phyloP scores from a whole-genome alignment of 2,888 invertebrate genomes.

The Acholoe squamosa region DNA sequence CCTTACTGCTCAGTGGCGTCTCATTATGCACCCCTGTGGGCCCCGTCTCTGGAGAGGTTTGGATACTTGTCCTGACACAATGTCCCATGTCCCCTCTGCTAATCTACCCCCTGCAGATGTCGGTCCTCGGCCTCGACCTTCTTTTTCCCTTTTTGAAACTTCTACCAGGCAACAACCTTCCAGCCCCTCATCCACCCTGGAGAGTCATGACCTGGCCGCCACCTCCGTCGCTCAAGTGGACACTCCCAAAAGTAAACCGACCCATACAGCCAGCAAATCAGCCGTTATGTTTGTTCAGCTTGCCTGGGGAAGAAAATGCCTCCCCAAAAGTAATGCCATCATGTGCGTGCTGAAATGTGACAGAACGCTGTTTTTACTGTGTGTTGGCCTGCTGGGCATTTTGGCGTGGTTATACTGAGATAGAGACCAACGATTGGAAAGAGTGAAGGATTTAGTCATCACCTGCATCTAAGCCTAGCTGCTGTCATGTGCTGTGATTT shows the following conservation, averaged over 20 bases:
- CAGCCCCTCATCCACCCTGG: neutral
- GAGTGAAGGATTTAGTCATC: too few relatives aligned
- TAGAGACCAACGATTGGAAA: too few relatives aligned
- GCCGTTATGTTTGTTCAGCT: conserved; percentile 51
- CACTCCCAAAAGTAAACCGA: conserved; percentile 47
- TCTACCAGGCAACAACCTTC: neutral
- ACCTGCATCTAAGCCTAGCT: too few relatives aligned
- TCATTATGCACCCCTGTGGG: conserved; percentile 1
- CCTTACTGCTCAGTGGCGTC: neutral
- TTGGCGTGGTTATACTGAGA: too few relatives aligned
- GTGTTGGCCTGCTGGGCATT: too few relatives aligned
- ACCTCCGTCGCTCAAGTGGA: conserved; percentile 41
- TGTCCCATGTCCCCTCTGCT: conserved; percentile 6
- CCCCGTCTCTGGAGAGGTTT: conserved; percentile 35
- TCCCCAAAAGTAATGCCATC: neutral
- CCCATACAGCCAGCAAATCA: neutral
- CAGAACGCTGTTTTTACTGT: neutral
- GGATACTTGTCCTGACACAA: conserved; percentile 53
- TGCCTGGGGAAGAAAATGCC: conserved; percentile 1
- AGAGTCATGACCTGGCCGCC: neutral
- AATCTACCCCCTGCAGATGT: conserved; percentile 43
- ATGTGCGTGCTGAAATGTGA: conserved; percentile 1
- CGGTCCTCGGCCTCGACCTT: conserved; percentile 13
- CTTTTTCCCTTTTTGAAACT: neutral
- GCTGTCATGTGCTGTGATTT: too few relatives aligned